Base-by-base conservation (phyloP, 2,113 vertebrate species). In the Carettochelys insculpta region DNA sequence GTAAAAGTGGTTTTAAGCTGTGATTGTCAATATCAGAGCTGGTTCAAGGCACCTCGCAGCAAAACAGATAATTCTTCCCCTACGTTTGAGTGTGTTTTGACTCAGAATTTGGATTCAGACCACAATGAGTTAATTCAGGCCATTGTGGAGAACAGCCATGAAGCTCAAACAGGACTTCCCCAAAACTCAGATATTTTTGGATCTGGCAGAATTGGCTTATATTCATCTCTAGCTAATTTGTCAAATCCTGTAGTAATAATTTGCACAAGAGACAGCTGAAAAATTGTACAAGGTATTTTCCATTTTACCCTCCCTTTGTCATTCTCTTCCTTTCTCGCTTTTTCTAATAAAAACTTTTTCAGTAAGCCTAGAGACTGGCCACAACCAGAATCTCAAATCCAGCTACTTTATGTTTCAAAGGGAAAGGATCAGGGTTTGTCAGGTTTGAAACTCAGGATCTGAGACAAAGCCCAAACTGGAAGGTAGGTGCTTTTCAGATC, bases 281-380 rank as follows among this genome's bases (percentile, higher is more conserved):
- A 93, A 87, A 31, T 48, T 86, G 19, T 92, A 93, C 0, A 1
- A 85, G 90, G 87, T 95, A 73, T 83, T 97, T 96, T 97, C 96
- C 94, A 96, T 94, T 94, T 80, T 93, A 90, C 95, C 94, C 95
- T 92, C n/a, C 0, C 3, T 34, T 92, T 94, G 96, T 90, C 93
- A 25, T 91, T 91, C 80, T 83, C 93, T 90, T 89, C 90, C 76
- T 47, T 61, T 0, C n/a, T 0, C 0, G 34, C 47, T 92, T 92
- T 1, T 90, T 96, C 82, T 92, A 41, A 76, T 87, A 83, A 92
- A 97, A 97, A 95, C 85, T 95, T 86, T 90, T 80, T 89, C 94
- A 95, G 94, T 92, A 96, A 96, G 85, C n/a, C 75, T 43, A 11
- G 87, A 52, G 51, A 27, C 83, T 87, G 24, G 24, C 84, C 38